Evolutionary conservation across 2,888 invertebrate species (phyloP).

Genomic region (Apodemia duryi): DNA sequence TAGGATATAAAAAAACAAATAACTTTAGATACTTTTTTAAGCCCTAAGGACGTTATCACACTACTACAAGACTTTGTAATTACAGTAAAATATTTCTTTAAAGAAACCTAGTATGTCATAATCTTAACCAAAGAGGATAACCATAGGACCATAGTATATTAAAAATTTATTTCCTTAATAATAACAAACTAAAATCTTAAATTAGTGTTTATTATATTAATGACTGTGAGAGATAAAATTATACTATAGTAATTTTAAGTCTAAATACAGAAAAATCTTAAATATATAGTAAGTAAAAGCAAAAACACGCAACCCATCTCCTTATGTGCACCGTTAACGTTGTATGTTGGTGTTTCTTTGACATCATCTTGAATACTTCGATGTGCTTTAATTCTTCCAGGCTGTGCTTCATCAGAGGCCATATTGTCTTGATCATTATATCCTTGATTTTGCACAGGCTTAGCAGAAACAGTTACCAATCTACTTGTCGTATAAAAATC

Average conservation of each 20-base stretch:
- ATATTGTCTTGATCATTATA: conserved; percentile 48
- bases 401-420: conserved; percentile 66
- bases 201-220: conserved; percentile 58
- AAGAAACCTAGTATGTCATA: too few relatives aligned
- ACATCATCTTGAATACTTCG: conserved; percentile 48
- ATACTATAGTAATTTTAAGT: conserved; percentile 21
- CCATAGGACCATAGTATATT: not conserved
- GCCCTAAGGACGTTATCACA: too few relatives aligned
- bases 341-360: conserved; percentile 30
- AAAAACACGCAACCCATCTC: conserved; percentile 38
- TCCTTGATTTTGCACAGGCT: conserved; percentile 48
- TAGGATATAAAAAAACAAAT: too few relatives aligned
- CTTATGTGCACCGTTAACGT: conserved; percentile 39
- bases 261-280: conserved; percentile 38
- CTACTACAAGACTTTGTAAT: too few relatives aligned
- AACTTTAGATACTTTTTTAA: too few relatives aligned
- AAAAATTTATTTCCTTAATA: conserved; percentile 19
- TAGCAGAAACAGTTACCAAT: conserved; percentile 65
- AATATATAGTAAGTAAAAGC: conserved; percentile 39
- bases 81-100: too few relatives aligned
- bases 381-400: conserved; percentile 57
- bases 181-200: conserved; percentile 37
- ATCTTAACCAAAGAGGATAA: too few relatives aligned
- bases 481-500: conserved; percentile 54
- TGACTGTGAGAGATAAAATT: conserved; percentile 58